A percentile compares a stretch with the other conserved stretches of the same genome.
Conservation (phyloP, 2,888 invertebrate genomes). For the Erebia palarica region DNA sequence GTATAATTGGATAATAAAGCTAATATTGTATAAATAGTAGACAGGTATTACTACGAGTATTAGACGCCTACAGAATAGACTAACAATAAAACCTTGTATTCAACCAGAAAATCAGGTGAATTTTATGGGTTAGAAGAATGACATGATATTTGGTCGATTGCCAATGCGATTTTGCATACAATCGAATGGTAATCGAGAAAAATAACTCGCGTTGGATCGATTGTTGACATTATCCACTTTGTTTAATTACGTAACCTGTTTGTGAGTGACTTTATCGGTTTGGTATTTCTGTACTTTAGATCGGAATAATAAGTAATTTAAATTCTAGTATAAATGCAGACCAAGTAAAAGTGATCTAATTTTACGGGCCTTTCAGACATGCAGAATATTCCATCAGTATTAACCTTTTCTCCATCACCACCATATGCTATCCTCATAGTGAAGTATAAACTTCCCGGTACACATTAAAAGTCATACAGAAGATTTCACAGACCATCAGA, state of each 20-base stretch:
- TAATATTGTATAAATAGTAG: not conserved
- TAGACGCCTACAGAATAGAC: not conserved
- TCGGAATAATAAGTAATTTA: not conserved
- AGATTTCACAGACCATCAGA: too few relatives aligned
- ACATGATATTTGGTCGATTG: slow-evolving; percentile 6
- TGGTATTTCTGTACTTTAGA: slow-evolving; percentile 10
- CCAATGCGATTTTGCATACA: slow-evolving; percentile 4
- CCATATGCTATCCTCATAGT: too few relatives aligned
- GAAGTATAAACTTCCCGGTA: too few relatives aligned
- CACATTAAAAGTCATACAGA: not conserved
- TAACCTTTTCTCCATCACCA: too few relatives aligned
- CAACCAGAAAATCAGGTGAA: not conserved
- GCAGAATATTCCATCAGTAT: too few relatives aligned
- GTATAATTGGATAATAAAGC: not conserved
- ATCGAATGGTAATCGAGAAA: slow-evolving; percentile 8
- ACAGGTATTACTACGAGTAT: not conserved
- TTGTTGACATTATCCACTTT: slow-evolving; percentile 7
- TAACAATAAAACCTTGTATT: not conserved
- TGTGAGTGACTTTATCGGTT: slow-evolving; percentile 8
- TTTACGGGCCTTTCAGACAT: too few relatives aligned
- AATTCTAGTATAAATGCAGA: too few relatives aligned
- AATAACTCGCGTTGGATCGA: not conserved
- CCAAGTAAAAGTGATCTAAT: too few relatives aligned
- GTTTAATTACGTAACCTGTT: slow-evolving; percentile 15
- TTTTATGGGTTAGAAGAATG: slow-evolving; percentile 2